Conservation (phyloP, 2,797 vertebrate genomes). For the Salmo trutta region DNA sequence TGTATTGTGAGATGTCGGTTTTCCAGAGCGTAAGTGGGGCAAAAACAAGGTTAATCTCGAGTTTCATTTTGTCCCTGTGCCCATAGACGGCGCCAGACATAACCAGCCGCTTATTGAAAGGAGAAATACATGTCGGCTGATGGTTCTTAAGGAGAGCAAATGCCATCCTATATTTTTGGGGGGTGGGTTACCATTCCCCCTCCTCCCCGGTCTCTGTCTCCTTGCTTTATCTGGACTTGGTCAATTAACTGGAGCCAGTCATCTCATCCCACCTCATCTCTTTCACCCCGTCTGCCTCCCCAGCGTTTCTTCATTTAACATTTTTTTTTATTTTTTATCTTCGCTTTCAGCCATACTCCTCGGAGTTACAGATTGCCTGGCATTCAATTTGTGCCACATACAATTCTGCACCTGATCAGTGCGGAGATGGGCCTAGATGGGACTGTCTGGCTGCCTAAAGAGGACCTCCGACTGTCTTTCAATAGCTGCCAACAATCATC, state of each 20-base stretch:
- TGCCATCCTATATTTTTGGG: too few species aligned
- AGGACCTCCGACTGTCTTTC: slow-evolving; percentile 54
- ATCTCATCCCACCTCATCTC: slow-evolving; percentile 53
- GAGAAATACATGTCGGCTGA: background rate
- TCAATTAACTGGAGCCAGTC: slow-evolving; percentile 62
- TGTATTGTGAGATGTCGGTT: too few species aligned
- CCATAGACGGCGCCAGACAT: background rate
- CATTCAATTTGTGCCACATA: slow-evolving; percentile 74
- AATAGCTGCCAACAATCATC: slow-evolving; percentile 57
- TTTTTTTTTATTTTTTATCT: slow-evolving; percentile 41
- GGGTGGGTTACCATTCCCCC: background rate
- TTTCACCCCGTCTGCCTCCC: slow-evolving; percentile 32
- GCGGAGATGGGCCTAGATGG: slow-evolving; percentile 54
- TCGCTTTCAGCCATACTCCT: slow-evolving; percentile 59
- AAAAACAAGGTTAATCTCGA: slow-evolving; percentile 24
- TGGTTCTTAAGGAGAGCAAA: background rate
- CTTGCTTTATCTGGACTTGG: slow-evolving; percentile 34
- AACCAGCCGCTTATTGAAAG: background rate
- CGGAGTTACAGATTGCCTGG: slow-evolving; percentile 67
- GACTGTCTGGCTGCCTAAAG: slow-evolving; percentile 39
- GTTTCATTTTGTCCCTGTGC: slow-evolving; percentile 14
- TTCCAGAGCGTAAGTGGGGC: slow-evolving; percentile 20
- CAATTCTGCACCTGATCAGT: slow-evolving; percentile 61
- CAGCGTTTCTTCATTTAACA: slow-evolving; percentile 39
- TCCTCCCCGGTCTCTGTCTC: background rate